Evolutionary conservation across 2,888 invertebrate species (phyloP), one percentile per base, ranked within the genome.

Genomic region (Gnatocerus cornutus): DNA sequence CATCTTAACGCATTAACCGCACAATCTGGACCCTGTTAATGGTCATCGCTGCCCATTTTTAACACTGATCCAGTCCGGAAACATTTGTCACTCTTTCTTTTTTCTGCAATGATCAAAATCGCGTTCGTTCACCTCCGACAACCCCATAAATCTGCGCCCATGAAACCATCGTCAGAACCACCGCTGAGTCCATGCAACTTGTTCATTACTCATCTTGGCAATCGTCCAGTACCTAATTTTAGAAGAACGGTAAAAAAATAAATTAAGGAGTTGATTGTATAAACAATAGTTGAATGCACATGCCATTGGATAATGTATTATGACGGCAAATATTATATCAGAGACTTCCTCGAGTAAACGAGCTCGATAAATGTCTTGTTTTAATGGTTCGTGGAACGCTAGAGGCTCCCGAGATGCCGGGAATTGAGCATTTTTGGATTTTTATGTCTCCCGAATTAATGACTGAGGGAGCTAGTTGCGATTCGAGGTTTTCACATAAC

Each of bases 241-340:
- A 58, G 12, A 27, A 21, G 21, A 43, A 64, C 10, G 53, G 52
- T 63, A 53, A 27, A 63, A 63, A 63, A 48, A 61, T 46, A n/a
- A 61, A 39, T 21, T 48, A 61, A 61, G 61, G 61, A 61, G 13
- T 21, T 10, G 61, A 61, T 37, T 13, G 21, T 61, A 46, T 61
- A 61, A 61, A 61, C 61, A 61, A 48, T 50, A 45, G 50, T 61
- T 46, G 46, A 59, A 59, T 59, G 59, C 59, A 45, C 46, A 46
- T 33, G 46, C 33, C 33, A 30, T 45, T 14, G 46, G 14, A 29
- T 58, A 45, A 46, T 46, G 45, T 59, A 46, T 45, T 46, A 46
- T 45, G 59, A 59, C 45, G 46, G 59, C 45, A 33, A 59, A 61
- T 61, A 61, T 61, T 61, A 61, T 48, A 48, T 39, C 48, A 61